These are phyloP conservation scores for Drosophila biarmipes DNA, from an alignment of 1,140 invertebrate genomes.

Conservation along the genomic window DNA sequence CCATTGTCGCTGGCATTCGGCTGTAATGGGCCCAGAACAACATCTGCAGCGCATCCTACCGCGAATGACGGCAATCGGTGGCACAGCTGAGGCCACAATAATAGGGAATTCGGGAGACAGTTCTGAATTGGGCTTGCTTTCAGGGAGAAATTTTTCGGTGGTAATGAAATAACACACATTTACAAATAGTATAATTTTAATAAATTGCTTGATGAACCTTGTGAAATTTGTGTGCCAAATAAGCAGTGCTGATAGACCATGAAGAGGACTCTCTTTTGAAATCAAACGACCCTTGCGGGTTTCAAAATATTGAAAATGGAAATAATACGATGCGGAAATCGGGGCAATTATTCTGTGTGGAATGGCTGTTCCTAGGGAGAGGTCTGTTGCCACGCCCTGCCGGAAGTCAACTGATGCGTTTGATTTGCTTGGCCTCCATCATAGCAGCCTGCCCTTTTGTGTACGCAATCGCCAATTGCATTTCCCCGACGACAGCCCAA, in stretches of 20 bases:
- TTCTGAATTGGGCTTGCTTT: no score
- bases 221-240: no score
- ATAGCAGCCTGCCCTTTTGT: slow-evolving; percentile 36
- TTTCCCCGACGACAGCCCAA: slow-evolving; percentile 40
- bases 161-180: no score
- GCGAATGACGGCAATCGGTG: slow-evolving; percentile 43
- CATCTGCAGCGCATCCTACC: slow-evolving; percentile 68
- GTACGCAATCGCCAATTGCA: slow-evolving; percentile 46
- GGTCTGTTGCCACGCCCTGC: slow-evolving; percentile 51
- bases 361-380: background rate
- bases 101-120: background rate
- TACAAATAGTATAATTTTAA: no score
- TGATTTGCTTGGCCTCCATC: slow-evolving; percentile 62
- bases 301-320: no score
- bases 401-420: slow-evolving; percentile 76
- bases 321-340: background rate
- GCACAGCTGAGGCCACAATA: background rate
- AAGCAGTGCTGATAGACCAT: no score
- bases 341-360: background rate
- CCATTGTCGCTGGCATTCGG: slow-evolving; percentile 56
- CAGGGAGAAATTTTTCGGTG: no score
- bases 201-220: no score
- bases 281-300: no score
- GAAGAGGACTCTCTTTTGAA: no score
- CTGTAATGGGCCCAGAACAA: slow-evolving; percentile 44